Base-by-base conservation (phyloP, 2,888 invertebrate genomes). In the Drosophila histrio region DNA sequence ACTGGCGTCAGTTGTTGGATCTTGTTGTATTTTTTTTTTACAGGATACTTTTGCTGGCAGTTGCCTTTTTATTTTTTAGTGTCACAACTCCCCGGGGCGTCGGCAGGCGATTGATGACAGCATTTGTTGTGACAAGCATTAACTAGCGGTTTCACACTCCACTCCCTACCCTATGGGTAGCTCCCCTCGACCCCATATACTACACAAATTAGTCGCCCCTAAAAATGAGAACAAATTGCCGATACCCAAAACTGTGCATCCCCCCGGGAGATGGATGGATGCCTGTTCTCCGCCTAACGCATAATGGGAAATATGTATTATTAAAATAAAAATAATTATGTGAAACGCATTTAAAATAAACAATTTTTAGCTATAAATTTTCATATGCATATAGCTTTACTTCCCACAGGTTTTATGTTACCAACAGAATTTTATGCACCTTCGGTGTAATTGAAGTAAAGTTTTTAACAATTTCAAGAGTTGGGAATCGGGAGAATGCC, bases 101-200 rank as follows among this genome's bases (percentile, higher is more conserved):
- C 28, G 38, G 9, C 34, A 13, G 1, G 62, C 67, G 87, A 82
- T 82, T 82, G 86, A 87, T 82, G 82, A 79, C 82, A 75, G 57
- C 83, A 88, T 86, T 85, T 82, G 86, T 87, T 85, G 79, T 85
- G 79, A 82, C 88, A 82, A 65, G 65, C 76, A 82, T 69, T 87
- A 87, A 87, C 88, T 85, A 87, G 82, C 58, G 76, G 88, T 86
- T 86, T 82, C 88, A 82, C 82, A 85, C 87, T 46, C 17, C 36
- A 21, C 41, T n/a, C 43, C 28, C 41, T 28, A n/a, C 61, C 8
- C 9, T 22, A 36, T 47, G 1, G 11, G 17, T 7, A 32, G 7
- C 49, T 24, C 56, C 22, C 32, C 36, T 39, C 22, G 24, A 38
- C 30, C 43, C 66, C 65, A 53, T 28, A 22, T 30, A 15, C 46